Percentiles rank a stretch among this genome's conserved stretches.
phyloP scores from a whole-genome alignment of 2,888 invertebrate genomes.

The Aphidoletes aphidimyza region DNA sequence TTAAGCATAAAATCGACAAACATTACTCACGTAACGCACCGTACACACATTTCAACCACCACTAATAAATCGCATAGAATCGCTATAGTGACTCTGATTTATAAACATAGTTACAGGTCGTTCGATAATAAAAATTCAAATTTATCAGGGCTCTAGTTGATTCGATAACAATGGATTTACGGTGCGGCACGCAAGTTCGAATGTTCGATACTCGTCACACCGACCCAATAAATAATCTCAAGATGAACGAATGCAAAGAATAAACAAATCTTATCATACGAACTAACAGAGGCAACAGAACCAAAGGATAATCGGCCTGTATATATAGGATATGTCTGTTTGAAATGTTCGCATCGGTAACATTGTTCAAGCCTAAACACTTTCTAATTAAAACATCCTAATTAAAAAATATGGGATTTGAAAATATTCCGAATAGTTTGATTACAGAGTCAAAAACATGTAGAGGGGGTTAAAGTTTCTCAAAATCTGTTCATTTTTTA shows the following conservation, averaged over 20 bases:
- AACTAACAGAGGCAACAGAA: neutral
- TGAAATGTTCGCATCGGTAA: too few relatives aligned
- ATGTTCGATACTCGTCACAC: too few relatives aligned
- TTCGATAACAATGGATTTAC: too few relatives aligned
- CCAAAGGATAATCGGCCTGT: neutral
- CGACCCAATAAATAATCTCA: too few relatives aligned
- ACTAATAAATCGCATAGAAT: constrained; percentile 34
- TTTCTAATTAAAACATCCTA: constrained; percentile 34
- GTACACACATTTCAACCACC: neutral
- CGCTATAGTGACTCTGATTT: constrained; percentile 34
- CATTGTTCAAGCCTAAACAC: too few relatives aligned
- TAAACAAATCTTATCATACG: too few relatives aligned
- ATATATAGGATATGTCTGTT: neutral
- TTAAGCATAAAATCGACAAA: constrained; percentile 34
- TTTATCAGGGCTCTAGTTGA: neutral
- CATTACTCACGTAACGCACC: neutral
- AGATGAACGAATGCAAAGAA: too few relatives aligned
- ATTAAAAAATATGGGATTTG: constrained; percentile 7
- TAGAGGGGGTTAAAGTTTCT: too few relatives aligned
- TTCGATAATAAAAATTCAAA: constrained; percentile 22
- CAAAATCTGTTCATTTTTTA: neutral
- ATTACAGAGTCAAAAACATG: neutral
- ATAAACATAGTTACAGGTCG: neutral
- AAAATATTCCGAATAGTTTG: neutral
- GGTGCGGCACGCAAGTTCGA: neutral